These are phyloP conservation scores for Rotaria socialis DNA, from an alignment of 2,888 invertebrate genomes.

Conservation along the genomic window DNA sequence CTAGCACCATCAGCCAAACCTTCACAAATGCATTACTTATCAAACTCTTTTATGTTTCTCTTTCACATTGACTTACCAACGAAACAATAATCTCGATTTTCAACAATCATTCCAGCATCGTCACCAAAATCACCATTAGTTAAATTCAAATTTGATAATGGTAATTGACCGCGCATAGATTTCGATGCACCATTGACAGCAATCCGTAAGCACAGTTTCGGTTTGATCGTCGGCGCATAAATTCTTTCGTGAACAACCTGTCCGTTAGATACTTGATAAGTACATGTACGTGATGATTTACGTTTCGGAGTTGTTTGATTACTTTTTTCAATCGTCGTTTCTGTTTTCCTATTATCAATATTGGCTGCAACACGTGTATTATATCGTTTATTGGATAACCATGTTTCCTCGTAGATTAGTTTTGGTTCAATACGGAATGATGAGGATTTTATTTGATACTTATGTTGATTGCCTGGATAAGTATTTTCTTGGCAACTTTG, in stretches of 20 bases:
- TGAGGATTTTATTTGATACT: neutral
- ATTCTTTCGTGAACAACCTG: conserved; percentile 1
- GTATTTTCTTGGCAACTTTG: neutral
- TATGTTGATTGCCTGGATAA: neutral
- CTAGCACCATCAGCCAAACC: conserved; percentile 46
- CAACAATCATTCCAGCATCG: conserved; percentile 45
- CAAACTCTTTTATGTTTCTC: neutral
- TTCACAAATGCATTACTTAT: neutral
- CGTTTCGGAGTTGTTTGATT: neutral
- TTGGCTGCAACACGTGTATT: conserved; percentile 1
- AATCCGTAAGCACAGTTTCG: neutral
- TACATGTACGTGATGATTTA: neutral
- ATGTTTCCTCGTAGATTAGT: neutral
- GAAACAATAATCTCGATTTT: conserved; percentile 43
- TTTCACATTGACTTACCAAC: neutral
- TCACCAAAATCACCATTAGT: conserved; percentile 45
- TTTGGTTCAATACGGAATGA: neutral
- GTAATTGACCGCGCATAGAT: conserved; percentile 39
- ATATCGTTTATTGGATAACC: neutral
- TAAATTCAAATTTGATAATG: conserved; percentile 34
- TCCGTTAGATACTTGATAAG: neutral
- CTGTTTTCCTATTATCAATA: neutral
- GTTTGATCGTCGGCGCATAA: neutral
- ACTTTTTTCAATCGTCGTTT: neutral
- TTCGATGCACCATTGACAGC: conserved; percentile 46